phyloP scores from a whole-genome alignment of 2,113 vertebrate species.

The Hippocampus zosterae region DNA sequence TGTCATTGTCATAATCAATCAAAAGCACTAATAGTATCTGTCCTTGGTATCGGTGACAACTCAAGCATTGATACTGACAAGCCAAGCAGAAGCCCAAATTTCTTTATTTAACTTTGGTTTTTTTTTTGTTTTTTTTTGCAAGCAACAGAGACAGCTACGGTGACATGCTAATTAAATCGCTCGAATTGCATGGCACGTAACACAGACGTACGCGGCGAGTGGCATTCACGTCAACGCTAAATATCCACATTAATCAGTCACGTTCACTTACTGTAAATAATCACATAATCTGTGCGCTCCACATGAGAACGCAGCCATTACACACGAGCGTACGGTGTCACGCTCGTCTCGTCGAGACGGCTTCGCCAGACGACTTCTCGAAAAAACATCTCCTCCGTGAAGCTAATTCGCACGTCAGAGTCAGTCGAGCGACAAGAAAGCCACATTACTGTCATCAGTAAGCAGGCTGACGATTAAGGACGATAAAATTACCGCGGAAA shows the following conservation, averaged over 20 bases:
- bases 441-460: not conserved
- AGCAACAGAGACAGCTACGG: not conserved
- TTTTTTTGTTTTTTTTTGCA: not conserved
- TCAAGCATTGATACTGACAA: not conserved
- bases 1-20: no score
- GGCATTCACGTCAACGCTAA: not conserved
- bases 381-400: not conserved
- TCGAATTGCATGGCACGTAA: not conserved
- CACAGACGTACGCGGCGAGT: not conserved
- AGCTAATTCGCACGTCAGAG: not conserved
- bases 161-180: not conserved
- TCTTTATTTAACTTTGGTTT: not conserved
- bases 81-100: not conserved
- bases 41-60: no score
- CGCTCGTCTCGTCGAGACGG: not conserved
- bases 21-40: no score
- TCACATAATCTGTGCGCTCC: not conserved
- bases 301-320: slow-evolving; percentile 1
- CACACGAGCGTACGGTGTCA: not conserved
- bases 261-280: slow-evolving; percentile 6
- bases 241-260: slow-evolving; percentile 4
- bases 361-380: not conserved
- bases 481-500: not conserved
- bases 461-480: not conserved
- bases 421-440: not conserved